phyloP scores from a whole-genome alignment of 2,888 invertebrate species.

The Crocallis elinguaria region DNA sequence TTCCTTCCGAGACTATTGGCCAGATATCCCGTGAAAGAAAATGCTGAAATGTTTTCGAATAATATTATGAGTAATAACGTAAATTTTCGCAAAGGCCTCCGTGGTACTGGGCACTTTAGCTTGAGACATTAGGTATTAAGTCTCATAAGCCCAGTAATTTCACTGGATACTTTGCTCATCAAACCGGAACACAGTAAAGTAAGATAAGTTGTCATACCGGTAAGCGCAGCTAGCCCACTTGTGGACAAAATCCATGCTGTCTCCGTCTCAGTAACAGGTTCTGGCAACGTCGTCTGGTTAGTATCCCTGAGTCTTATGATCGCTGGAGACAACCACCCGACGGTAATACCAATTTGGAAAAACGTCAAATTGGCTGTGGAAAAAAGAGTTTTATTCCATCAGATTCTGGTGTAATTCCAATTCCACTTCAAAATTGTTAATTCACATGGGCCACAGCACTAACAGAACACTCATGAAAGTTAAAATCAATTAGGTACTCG shows the following conservation, averaged over 20 bases:
- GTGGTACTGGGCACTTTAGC: no score
- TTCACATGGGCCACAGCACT: no score
- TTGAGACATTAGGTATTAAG: no score
- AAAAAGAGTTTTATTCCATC: background rate
- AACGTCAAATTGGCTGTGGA: slow-evolving; percentile 25
- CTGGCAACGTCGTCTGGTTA: slow-evolving; percentile 12
- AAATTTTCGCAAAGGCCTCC: no score
- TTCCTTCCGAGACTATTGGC: slow-evolving; percentile 16
- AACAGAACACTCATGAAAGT: no score
- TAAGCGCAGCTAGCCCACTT: slow-evolving; percentile 2
- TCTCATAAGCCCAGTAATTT: no score
- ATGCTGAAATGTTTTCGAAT: slow-evolving; percentile 17
- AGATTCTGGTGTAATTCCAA: no score
- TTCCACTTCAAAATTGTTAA: no score
- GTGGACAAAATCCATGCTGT: slow-evolving; percentile 21
- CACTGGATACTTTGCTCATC: no score
- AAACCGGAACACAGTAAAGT: background rate
- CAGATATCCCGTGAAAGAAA: slow-evolving; percentile 6
- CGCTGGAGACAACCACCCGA: slow-evolving; percentile 23
- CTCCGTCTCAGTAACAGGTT: slow-evolving; percentile 13
- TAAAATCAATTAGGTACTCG: no score
- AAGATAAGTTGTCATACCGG: slow-evolving; percentile 2
- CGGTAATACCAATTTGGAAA: slow-evolving; percentile 21
- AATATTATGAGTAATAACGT: background rate
- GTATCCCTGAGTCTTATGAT: slow-evolving; percentile 14